Base-by-base conservation (phyloP, 1,140 invertebrate species). In the Pollicipes pollicipes region DNA sequence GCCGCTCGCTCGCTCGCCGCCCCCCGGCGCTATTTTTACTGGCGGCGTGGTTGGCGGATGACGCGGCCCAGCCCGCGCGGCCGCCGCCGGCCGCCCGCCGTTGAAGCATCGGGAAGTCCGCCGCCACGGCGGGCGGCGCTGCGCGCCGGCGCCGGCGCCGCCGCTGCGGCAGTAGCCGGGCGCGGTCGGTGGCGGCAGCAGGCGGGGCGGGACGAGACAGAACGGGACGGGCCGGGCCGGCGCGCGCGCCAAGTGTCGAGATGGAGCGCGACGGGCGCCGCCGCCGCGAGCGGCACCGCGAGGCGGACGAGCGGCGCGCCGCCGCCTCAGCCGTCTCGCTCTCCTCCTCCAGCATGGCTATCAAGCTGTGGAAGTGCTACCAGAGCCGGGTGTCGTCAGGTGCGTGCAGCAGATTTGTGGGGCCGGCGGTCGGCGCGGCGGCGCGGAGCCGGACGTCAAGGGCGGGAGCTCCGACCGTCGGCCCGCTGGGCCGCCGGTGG, bases 351-450 rank as follows among this genome's bases (percentile, higher is more conserved):
- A 28, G 10, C 67, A 45, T 30, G 17, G 67, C 30, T 17, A 35
- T 31, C 35, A 73, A 64, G 28, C 30, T 70, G 28, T 32, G 30
- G 24, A 30, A 26, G 69, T 17, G 28, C 64, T 69, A 30, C 64
- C 69, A 64, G 28, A 58, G 37, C 66, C 70, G 32, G 63, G 64
- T 70, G 63, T 3, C 66, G 35, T 37, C 67, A 71, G 71, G 45
- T 58, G 45, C 30, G 58, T 69, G 24, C 29, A 29, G 29, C 69
- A 66, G 28, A 70, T 68, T 72, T 45, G n/a, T n/a, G n/a, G n/a
- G n/a, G n/a, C n/a, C n/a, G n/a, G n/a, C n/a, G n/a, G n/a, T n/a
- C n/a, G n/a, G n/a, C n/a, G n/a, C n/a, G n/a, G n/a, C n/a, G n/a
- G n/a, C n/a, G n/a, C n/a, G n/a, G n/a, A n/a, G n/a, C n/a, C n/a